Percentiles rank a stretch among this genome's conserved stretches.
These are phyloP conservation scores for Semotilus atromaculatus DNA, from an alignment of 2,797 vertebrate genomes.

Conservation along the genomic window DNA sequence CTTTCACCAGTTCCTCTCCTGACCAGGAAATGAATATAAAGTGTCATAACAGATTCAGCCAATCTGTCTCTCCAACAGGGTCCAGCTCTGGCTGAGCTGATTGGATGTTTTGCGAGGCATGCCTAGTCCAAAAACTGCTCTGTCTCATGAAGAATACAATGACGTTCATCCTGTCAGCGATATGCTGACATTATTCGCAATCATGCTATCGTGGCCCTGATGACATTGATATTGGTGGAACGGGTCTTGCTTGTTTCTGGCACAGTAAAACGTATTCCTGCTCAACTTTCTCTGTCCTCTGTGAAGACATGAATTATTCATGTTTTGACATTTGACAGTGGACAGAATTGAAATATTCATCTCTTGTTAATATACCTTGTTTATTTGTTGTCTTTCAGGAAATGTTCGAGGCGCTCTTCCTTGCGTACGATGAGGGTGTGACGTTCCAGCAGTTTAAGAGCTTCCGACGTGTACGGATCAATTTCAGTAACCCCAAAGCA, in stretches of 20 bases:
- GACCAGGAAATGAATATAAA: conserved; percentile 41
- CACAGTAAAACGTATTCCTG: conserved; percentile 5
- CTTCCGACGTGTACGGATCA: conserved; percentile 86
- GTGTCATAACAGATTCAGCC: not conserved
- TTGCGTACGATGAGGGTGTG: conserved; percentile 83
- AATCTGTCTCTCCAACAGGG: not conserved
- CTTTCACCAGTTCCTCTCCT: conserved; percentile 20
- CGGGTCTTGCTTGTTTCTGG: conserved; percentile 22
- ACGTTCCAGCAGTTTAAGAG: conserved; percentile 89
- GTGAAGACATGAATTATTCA: conserved; percentile 49
- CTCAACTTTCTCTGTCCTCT: not conserved
- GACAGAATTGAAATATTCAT: conserved; percentile 21
- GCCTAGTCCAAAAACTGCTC: conserved; percentile 1
- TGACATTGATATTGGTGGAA: conserved; percentile 19
- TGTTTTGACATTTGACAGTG: conserved; percentile 46
- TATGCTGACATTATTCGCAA: not conserved
- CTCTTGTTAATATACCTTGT: not conserved
- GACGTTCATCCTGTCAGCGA: not conserved
- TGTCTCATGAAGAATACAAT: conserved; percentile 2
- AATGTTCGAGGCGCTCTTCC: conserved; percentile 86
- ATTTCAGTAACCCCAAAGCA: conserved; percentile 85
- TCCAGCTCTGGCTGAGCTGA: not conserved
- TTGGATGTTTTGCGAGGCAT: not conserved
- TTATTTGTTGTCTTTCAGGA: conserved; percentile 73
- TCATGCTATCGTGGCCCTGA: not conserved